Evolutionary conservation across 2,888 invertebrate species (phyloP).

Genomic region (Formica aserva): DNA sequence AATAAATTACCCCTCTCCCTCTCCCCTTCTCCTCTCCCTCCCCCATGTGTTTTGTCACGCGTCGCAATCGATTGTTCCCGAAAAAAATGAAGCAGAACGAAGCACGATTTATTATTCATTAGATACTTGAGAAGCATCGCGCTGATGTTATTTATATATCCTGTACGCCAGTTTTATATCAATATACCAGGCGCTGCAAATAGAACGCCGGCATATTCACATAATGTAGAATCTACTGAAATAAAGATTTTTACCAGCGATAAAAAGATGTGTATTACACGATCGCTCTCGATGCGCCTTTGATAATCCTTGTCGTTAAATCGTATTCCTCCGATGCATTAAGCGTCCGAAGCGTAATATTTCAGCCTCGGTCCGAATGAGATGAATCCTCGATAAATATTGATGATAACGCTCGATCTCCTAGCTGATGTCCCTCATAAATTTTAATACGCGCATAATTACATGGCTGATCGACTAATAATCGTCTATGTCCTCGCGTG

Average conservation of each 20-base stretch:
- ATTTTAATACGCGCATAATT: slow-evolving; percentile 53
- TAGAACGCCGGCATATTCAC: background rate
- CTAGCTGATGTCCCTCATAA: slow-evolving; percentile 54
- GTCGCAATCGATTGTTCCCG: slow-evolving; percentile 11
- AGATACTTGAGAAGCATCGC: background rate
- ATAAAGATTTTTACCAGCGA: slow-evolving; percentile 21
- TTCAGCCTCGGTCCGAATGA: slow-evolving; percentile 30
- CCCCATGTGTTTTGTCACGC: background rate
- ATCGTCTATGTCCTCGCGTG: slow-evolving; percentile 12
- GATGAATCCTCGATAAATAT: slow-evolving; percentile 63
- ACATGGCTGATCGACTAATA: slow-evolving; percentile 32
- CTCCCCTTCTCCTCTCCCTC: too few relatives aligned
- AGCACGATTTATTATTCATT: slow-evolving; percentile 33
- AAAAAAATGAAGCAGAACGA: slow-evolving; percentile 17
- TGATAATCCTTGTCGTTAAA: slow-evolving; percentile 26
- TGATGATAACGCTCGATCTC: slow-evolving; percentile 54
- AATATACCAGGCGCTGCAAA: background rate
- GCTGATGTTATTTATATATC: background rate
- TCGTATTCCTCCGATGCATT: slow-evolving; percentile 14
- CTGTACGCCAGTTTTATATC: background rate
- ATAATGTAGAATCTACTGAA: slow-evolving; percentile 1
- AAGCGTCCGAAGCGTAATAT: slow-evolving; percentile 39
- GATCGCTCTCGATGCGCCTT: background rate
- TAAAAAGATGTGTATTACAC: slow-evolving; percentile 1
- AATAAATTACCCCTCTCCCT: background rate